Evolutionary conservation across 2,888 invertebrate species (phyloP).

Genomic region (Pristionchus japonicus): DNA sequence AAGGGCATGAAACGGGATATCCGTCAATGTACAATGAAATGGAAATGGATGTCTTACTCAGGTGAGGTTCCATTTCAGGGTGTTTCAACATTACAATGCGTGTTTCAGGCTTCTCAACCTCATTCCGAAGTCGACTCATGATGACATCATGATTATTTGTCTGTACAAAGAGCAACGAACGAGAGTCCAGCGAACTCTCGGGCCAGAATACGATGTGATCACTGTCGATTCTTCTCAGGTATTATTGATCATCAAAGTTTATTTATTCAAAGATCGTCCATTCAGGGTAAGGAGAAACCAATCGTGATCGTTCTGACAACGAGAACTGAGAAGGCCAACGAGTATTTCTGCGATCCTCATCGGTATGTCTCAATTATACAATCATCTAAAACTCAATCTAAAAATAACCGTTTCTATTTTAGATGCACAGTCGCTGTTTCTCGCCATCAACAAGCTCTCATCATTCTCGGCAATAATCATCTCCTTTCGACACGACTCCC

Average conservation of each 20-base stretch:
- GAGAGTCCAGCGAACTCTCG: not conserved
- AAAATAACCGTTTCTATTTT: too few species aligned
- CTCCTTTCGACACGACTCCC: not conserved
- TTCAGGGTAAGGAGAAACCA: constrained; percentile 16
- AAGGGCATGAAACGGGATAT: not conserved
- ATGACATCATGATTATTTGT: constrained; percentile 38
- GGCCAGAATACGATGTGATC: not conserved
- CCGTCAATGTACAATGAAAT: not conserved
- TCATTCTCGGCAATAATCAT: not conserved
- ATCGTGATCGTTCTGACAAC: constrained; percentile 21
- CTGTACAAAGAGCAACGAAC: constrained; percentile 1
- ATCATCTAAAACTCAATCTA: too few species aligned
- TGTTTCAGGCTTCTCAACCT: too few species aligned
- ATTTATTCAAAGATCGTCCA: too few species aligned
- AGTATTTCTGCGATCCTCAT: not conserved
- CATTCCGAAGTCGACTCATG: not conserved
- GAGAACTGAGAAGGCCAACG: not conserved
- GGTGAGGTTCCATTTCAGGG: too few species aligned
- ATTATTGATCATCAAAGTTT: too few species aligned
- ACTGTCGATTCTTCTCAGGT: constrained; percentile 31
- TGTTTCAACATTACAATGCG: too few species aligned
- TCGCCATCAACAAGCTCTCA: constrained; percentile 8
- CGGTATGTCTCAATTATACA: not conserved
- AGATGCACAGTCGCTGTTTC: constrained; percentile 31
- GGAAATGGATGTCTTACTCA: not conserved